These are phyloP conservation scores for Cnemophilus loriae DNA, from an alignment of 2,113 vertebrate genomes.

Conservation along the genomic window DNA sequence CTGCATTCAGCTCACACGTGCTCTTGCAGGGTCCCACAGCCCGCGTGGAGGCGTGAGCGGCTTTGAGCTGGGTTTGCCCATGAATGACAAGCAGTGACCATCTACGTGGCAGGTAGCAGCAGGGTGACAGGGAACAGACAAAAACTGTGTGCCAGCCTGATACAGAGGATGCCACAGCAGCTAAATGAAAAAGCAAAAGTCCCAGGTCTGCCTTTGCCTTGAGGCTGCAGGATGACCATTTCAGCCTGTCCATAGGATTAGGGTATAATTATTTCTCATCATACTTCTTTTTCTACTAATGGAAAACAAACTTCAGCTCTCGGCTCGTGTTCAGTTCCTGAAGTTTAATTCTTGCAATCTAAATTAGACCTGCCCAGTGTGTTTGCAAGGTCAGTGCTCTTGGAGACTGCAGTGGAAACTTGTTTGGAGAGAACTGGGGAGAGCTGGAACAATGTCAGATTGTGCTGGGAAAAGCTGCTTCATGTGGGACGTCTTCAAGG, in stretches of 20 bases:
- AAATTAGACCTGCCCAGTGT: constrained; percentile 1
- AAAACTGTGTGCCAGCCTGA: neutral
- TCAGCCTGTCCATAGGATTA: neutral
- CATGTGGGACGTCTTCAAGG: constrained; percentile 34
- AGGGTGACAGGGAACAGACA: neutral
- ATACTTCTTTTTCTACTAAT: neutral
- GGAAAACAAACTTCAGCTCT: constrained; percentile 22
- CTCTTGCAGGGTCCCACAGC: neutral
- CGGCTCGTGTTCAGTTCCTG: neutral
- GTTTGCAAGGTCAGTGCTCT: constrained; percentile 29
- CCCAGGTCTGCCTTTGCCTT: neutral
- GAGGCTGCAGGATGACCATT: neutral
- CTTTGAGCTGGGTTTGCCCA: neutral
- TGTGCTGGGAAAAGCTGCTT: constrained; percentile 58
- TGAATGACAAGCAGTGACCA: neutral
- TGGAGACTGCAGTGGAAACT: constrained; percentile 42
- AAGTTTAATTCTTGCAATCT: neutral
- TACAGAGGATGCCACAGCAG: neutral
- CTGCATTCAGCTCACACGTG: rapidly evolving
- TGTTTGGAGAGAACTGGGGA: constrained; percentile 23
- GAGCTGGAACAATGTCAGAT: constrained; percentile 27
- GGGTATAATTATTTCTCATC: neutral
- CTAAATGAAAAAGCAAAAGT: neutral
- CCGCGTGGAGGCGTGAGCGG: rapidly evolving
- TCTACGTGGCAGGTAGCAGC: neutral